A percentile compares a stretch with the other conserved stretches of the same genome.
These are phyloP conservation scores for Gobiocypris rarus DNA, from an alignment of 2,113 vertebrate genomes.

Conservation along the genomic window DNA sequence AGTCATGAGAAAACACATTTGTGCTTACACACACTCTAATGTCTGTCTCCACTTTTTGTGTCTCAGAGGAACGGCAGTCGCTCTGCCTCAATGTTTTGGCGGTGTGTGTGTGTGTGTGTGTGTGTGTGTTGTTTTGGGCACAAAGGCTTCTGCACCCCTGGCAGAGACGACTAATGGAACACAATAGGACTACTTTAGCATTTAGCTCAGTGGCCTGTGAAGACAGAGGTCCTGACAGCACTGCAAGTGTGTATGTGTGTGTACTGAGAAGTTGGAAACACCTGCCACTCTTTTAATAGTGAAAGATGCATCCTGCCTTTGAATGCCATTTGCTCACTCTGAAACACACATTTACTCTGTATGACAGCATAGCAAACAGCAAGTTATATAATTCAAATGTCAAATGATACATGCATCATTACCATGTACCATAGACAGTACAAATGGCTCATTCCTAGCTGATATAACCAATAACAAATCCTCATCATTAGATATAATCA, in stretches of 20 bases:
- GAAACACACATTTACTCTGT: slow-evolving; percentile 32
- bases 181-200: slow-evolving; percentile 50
- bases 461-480: background rate
- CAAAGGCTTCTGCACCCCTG: slow-evolving; percentile 50
- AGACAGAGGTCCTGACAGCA: slow-evolving; percentile 39
- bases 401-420: background rate
- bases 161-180: slow-evolving; percentile 48
- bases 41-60: slow-evolving; percentile 46
- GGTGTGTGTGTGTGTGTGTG: slow-evolving; percentile 43
- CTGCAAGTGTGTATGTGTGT: slow-evolving; percentile 29
- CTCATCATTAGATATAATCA: background rate
- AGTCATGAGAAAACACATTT: slow-evolving; percentile 26
- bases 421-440: background rate
- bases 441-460: background rate
- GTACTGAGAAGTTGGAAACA: slow-evolving; percentile 47
- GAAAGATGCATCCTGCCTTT: slow-evolving; percentile 56
- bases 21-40: background rate
- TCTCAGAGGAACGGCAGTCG: slow-evolving; percentile 40
- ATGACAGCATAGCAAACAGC: slow-evolving; percentile 24
- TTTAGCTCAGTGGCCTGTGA: slow-evolving; percentile 50
- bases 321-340: slow-evolving; percentile 7
- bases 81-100: slow-evolving; percentile 46
- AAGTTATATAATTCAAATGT: slow-evolving; percentile 26
- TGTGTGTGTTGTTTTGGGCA: slow-evolving; percentile 54
- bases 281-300: slow-evolving; percentile 50